Conservation (phyloP, 2,113 vertebrate species). For the Eulemur macaco region DNA sequence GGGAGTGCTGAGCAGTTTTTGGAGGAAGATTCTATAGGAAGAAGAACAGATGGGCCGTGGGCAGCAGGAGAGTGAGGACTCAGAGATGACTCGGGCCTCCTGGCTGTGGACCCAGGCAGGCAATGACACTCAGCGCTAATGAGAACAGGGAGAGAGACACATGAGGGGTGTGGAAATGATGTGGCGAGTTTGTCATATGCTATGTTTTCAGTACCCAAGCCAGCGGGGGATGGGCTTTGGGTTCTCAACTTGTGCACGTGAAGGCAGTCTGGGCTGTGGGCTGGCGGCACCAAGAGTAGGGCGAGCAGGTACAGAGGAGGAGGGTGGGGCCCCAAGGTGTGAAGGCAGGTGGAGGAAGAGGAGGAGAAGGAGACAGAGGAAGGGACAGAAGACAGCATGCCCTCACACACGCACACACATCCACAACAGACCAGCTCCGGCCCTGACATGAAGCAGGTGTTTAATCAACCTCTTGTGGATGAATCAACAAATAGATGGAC, state of each 20-base stretch:
- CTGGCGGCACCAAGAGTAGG: not conserved
- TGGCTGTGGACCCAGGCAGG: conserved; percentile 62
- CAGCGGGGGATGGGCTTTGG: not conserved
- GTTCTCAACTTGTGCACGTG: not conserved
- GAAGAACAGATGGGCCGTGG: conserved; percentile 68
- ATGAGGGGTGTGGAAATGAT: conserved; percentile 30
- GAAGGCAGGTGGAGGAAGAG: not conserved
- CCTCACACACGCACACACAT: not conserved
- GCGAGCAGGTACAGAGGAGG: not conserved
- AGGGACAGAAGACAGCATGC: not conserved
- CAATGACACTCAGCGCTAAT: conserved; percentile 58
- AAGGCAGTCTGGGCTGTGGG: not conserved
- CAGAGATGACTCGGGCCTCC: conserved; percentile 66
- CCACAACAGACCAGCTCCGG: not conserved
- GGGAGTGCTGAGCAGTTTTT: not conserved
- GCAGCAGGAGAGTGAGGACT: conserved; percentile 53
- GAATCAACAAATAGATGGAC: conserved; percentile 35
- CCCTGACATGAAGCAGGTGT: not conserved
- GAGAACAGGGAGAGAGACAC: conserved; percentile 60
- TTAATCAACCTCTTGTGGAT: conserved; percentile 41
- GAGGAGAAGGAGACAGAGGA: not conserved
- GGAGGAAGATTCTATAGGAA: conserved; percentile 55
- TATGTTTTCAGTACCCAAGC: not conserved
- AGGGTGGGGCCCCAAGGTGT: not conserved
- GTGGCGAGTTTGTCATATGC: not conserved